Base-by-base conservation (phyloP, 2,113 vertebrate genomes). In the Zosterops pallidus region DNA sequence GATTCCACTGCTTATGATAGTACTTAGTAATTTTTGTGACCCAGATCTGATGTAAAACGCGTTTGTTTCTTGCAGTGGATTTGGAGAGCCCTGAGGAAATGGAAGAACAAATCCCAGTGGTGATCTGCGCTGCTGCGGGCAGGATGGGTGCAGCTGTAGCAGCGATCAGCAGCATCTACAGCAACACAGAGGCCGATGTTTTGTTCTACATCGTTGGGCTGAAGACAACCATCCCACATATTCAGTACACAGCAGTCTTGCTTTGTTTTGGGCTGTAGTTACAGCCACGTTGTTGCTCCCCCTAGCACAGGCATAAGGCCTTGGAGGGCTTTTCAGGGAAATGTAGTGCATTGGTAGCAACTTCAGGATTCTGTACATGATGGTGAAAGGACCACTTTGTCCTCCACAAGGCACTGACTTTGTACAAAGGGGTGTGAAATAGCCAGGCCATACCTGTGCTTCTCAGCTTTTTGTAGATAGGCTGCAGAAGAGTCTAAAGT, bases 161-260 rank as follows among this genome's bases (percentile, higher is more conserved):
- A 8, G 98, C 99, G 11, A 99, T 99, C 96, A 99, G 98, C 71
- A 99, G 99, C 94, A 96, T 99, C 97, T 96, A 98, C 74, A 99
- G 99, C 98, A 99, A 99, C 97, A 99, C 99, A 0, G 97, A 98
- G 0, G 98, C 99, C 39, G 98, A 90, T 9, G 97, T 99, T 82
- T 90, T 99, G 82, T 99, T 99, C 97, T 99, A 99, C 41, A 97
- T 99, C 6, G 98, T 99, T 11, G 99, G 99, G 9, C 97, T 99
- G 56, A 98, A 97, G 53, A 98, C 98, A 71, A 98, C 98, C 3
- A 97, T 99, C 71, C 96, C 97, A 25, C 97, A 98, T 44, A 98
- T 98, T 44, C 98, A 98, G 99, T 99, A 93, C 10, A 3, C 42
- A 49, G 16, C 55, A 59, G 71, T 26, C n/a, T 46, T 33, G 37